Conservation (phyloP, 2,113 vertebrate genomes). For the Myiagra hebetior region DNA sequence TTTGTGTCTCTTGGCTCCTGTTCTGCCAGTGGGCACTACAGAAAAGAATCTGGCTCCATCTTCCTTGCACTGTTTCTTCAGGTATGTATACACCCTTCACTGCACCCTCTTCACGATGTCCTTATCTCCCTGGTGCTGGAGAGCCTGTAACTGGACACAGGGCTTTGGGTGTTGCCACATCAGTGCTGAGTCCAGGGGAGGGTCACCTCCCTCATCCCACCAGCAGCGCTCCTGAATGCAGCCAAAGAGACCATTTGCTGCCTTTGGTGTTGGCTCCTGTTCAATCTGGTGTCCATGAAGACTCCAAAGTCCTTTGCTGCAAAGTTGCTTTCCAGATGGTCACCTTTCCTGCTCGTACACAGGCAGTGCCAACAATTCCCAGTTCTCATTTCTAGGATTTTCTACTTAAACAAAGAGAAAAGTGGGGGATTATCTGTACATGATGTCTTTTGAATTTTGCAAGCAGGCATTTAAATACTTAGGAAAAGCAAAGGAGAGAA, state of each 20-base stretch:
- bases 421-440: not conserved
- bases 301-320: not conserved
- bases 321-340: not conserved
- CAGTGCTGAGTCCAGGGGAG: not conserved
- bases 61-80: not conserved
- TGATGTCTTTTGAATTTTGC: not conserved
- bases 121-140: not conserved
- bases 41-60: not conserved
- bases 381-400: not conserved
- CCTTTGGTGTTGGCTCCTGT: not conserved
- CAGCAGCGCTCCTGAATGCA: not conserved
- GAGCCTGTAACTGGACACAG: not conserved
- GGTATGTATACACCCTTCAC: not conserved
- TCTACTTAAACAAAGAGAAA: not conserved
- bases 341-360: not conserved
- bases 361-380: not conserved
- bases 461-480: not conserved
- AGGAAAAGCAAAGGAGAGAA: not conserved
- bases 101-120: not conserved
- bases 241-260: not conserved
- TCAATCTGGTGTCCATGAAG: not conserved
- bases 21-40: not conserved
- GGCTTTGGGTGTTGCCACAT: not conserved
- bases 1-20: not conserved
- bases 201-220: not conserved